These are phyloP conservation scores for Sula dactylatra DNA, from an alignment of 2,113 vertebrate genomes.

Conservation along the genomic window DNA sequence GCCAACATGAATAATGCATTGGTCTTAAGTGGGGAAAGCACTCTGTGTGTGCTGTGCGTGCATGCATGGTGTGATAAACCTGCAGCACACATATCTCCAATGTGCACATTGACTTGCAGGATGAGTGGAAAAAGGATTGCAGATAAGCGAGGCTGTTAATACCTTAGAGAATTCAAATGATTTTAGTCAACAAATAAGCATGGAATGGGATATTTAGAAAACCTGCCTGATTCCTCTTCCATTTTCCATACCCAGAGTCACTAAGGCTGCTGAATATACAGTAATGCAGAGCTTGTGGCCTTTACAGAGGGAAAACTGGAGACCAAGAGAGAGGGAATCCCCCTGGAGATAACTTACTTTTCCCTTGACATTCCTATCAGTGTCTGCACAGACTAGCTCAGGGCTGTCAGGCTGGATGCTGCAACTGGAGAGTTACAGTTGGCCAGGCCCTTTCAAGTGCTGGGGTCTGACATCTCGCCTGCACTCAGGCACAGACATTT, in stretches of 20 bases:
- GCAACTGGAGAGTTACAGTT: background rate
- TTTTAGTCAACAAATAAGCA: background rate
- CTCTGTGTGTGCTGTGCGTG: background rate
- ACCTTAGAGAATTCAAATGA: background rate
- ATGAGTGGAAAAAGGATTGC: background rate
- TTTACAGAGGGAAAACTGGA: background rate
- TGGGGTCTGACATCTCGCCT: background rate
- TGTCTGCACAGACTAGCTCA: background rate
- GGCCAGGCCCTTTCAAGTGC: background rate
- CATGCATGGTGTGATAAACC: constrained; percentile 11
- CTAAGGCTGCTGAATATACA: background rate
- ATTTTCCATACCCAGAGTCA: background rate
- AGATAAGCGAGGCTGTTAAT: background rate
- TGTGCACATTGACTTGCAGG: background rate
- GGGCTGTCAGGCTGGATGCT: background rate
- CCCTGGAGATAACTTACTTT: background rate
- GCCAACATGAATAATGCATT: constrained; percentile 37
- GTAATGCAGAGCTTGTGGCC: background rate
- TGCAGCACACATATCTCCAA: background rate
- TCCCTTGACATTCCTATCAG: background rate
- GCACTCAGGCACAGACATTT: background rate
- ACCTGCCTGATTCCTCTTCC: background rate
- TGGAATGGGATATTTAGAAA: background rate
- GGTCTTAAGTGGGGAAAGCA: background rate
- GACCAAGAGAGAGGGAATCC: background rate